A percentile compares a stretch with the other conserved stretches of the same genome.
Evolutionary conservation across 1,140 invertebrate species (phyloP).

Genomic region (Arctopsyche grandis): DNA sequence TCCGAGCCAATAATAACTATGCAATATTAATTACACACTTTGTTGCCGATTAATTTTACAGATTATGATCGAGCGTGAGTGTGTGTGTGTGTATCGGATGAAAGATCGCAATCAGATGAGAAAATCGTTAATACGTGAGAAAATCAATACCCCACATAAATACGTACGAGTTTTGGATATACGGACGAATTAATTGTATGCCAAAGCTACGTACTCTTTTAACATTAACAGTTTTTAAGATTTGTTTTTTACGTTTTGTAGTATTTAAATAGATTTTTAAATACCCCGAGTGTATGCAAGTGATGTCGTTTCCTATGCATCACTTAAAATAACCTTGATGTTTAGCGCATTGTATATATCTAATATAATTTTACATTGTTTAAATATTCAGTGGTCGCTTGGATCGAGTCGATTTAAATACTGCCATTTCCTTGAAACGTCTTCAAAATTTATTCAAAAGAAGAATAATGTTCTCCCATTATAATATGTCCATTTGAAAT

Average conservation of each 20-base stretch:
- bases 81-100: not conserved
- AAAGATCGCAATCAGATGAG: conserved; percentile 2
- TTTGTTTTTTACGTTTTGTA: too few relatives aligned
- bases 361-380: not conserved
- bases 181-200: too few relatives aligned
- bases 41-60: conserved; percentile 15
- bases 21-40: conserved; percentile 17
- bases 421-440: conserved; percentile 8
- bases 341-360: not conserved
- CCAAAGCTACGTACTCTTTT: too few relatives aligned
- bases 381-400: not conserved
- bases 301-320: not conserved
- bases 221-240: too few relatives aligned
- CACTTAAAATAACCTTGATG: not conserved
- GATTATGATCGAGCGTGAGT: not conserved
- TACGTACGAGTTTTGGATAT: not conserved
- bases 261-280: not conserved
- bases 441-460: not conserved
- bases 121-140: conserved; percentile 21
- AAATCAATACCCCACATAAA: not conserved
- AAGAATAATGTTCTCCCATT: too few relatives aligned
- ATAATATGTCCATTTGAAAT: too few relatives aligned
- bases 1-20: not conserved
- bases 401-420: not conserved
- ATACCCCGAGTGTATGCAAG: not conserved